phyloP scores from a whole-genome alignment of 2,888 invertebrate species.

The Amorpha juglandis region DNA sequence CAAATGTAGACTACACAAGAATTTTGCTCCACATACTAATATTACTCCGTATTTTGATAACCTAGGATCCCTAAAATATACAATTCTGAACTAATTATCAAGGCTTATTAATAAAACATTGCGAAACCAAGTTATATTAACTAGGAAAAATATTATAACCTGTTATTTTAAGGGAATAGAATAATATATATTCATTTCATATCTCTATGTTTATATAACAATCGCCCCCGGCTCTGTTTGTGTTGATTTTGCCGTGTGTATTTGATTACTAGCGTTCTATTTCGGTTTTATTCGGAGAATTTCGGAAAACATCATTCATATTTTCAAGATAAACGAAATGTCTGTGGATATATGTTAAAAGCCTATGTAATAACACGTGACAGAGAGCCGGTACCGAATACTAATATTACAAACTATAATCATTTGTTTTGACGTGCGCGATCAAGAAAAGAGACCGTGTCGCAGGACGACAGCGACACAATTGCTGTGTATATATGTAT shows the following conservation, averaged over 20 bases:
- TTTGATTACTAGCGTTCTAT: conserved; percentile 16
- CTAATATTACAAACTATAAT: not conserved
- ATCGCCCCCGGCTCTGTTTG: conserved; percentile 27
- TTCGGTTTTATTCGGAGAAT: not conserved
- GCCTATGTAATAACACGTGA: not conserved
- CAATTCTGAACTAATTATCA: conserved; percentile 10
- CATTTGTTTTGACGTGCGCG: not conserved
- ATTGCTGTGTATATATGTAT: no score
- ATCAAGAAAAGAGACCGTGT: no score
- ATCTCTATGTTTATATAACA: conserved; percentile 34
- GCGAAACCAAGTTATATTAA: not conserved
- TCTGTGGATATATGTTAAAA: not conserved
- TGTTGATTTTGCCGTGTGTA: conserved; percentile 25
- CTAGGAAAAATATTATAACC: conserved; percentile 33
- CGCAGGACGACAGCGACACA: no score
- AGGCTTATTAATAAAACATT: conserved; percentile 29
- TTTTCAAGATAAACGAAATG: not conserved
- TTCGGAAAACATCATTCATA: conserved; percentile 2
- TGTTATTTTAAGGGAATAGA: conserved; percentile 36
- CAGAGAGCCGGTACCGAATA: not conserved
- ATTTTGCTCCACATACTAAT: not conserved
- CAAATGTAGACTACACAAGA: no score
- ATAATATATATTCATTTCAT: conserved; percentile 29
- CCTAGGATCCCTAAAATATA: not conserved
- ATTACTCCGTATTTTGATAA: not conserved